These are phyloP conservation scores for Noctua comes DNA, from an alignment of 2,888 invertebrate species.

Conservation along the genomic window DNA sequence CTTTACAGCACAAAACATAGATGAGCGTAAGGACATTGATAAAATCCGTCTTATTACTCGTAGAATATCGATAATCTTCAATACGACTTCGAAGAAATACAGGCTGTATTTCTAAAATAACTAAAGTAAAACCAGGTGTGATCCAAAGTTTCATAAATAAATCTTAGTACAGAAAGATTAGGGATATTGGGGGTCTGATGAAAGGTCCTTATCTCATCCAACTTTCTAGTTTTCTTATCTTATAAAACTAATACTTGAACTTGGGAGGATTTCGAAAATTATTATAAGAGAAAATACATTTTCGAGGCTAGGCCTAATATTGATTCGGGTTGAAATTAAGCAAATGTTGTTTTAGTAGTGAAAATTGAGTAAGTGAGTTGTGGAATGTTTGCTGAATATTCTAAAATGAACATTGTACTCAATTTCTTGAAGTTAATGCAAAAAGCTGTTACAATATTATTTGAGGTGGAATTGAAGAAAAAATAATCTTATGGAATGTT, in stretches of 20 bases:
- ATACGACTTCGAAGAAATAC: no score
- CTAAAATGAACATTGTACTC: not conserved
- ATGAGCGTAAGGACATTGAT: not conserved
- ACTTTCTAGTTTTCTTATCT: constrained; percentile 51
- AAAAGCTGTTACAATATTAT: not conserved
- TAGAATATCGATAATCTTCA: not conserved
- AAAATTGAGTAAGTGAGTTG: not conserved
- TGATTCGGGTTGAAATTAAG: constrained; percentile 2
- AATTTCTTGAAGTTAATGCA: not conserved
- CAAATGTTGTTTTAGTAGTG: constrained; percentile 17
- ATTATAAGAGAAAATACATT: constrained; percentile 25
- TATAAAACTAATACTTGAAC: constrained; percentile 34
- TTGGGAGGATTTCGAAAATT: constrained; percentile 36
- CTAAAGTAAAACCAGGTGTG: constrained; percentile 31
- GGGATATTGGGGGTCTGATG: constrained; percentile 34
- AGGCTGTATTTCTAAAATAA: constrained; percentile 1
- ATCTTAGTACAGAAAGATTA: constrained; percentile 43
- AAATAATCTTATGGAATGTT: no score
- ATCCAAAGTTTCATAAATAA: constrained; percentile 39
- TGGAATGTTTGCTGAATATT: constrained; percentile 8
- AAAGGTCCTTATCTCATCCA: constrained; percentile 37
- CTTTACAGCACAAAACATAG: not conserved
- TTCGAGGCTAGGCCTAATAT: constrained; percentile 10
- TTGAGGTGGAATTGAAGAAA: not conserved
- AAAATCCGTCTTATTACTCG: not conserved